Percentiles rank a stretch among this genome's conserved stretches.
Conservation (phyloP, 2,113 vertebrate species). For the Scomber colias region DNA sequence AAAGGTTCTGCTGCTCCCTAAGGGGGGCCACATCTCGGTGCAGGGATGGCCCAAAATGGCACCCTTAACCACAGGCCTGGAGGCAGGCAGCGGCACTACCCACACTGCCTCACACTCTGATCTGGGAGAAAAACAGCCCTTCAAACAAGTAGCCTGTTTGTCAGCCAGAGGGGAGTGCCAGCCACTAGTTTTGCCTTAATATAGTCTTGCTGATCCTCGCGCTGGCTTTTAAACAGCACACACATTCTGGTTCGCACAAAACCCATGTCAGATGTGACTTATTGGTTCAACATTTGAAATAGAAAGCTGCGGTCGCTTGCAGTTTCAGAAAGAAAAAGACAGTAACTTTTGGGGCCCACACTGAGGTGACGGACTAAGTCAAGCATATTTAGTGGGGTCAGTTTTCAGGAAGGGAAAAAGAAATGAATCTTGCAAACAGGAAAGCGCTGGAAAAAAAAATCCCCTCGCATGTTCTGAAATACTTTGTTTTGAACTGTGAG, state of each 20-base stretch:
- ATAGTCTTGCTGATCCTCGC: conserved; percentile 79
- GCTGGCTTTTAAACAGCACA: conserved; percentile 65
- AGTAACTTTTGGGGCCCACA: conserved; percentile 32
- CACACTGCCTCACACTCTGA: conserved; percentile 74
- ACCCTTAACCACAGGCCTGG: conserved; percentile 73
- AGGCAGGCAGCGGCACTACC: conserved; percentile 63
- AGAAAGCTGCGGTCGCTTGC: conserved; percentile 77
- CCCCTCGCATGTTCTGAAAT: conserved; percentile 43
- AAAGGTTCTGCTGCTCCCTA: conserved; percentile 62
- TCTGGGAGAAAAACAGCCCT: conserved; percentile 78
- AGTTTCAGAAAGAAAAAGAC: conserved; percentile 50
- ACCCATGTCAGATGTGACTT: conserved; percentile 79
- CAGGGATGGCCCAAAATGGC: conserved; percentile 77
- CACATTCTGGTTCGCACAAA: conserved; percentile 71
- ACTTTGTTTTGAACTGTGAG: conserved; percentile 35
- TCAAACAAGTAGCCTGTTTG: conserved; percentile 84
- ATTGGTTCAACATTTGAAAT: conserved; percentile 80
- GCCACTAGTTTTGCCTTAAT: conserved; percentile 81
- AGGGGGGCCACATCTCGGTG: conserved; percentile 55
- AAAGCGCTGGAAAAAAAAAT: conserved; percentile 51
- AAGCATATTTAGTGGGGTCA: conserved; percentile 57
- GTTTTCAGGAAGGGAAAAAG: conserved; percentile 68
- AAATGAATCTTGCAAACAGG: conserved; percentile 78
- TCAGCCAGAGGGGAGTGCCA: conserved; percentile 78
- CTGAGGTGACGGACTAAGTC: conserved; percentile 42